Evolutionary conservation across 2,888 invertebrate genomes (phyloP), one percentile per base, ranked within the genome.

Genomic region (Tridacna gigas): DNA sequence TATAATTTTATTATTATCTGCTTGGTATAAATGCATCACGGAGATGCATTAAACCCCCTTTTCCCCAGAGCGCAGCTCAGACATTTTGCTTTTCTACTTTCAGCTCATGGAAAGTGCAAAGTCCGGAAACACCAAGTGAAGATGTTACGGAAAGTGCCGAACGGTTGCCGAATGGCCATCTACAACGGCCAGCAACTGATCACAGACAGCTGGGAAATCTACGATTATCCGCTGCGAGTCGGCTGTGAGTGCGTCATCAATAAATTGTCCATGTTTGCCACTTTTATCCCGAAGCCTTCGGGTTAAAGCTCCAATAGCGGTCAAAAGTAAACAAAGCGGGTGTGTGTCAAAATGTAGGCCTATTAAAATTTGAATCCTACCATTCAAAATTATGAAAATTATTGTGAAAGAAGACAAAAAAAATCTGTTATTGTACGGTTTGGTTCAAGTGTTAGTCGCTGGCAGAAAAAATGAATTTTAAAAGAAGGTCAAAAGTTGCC

Each of bases 81-180:
- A 37, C 7, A 37, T 37, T 37, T 37, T 37, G 37, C 37, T 37
- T 4, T 56, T 9, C 56, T 56, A 15, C 56, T 51, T 56, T 51
- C 86, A 91, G 91, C 86, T n/a, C 88, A 91, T 60, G 91, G 90
- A 18, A 79, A 80, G 13, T 91, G 91, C 74, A 76, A 74, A 25
- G 86, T 86, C 65, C 87, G 77, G 12, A 71, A 79, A 3, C 78
- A 86, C 12, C 66, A 86, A 65, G 25, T 91, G 12, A 88, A 82
- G 20, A 89, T 91, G 85, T 77, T 91, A 71, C 81, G 87, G 51
- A 84, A 74, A 47, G 28, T 48, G n/a, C 65, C 83, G 4, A 83
- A 74, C 28, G 86, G 84, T 3, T 91, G 90, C 74, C 66, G 80
- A 47, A 74, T 89, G 81, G 47, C 84, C 11, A 86, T 86, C 22